These are phyloP conservation scores for Rhyacophila evoluta DNA, from an alignment of 2,888 invertebrate species.

Conservation along the genomic window DNA sequence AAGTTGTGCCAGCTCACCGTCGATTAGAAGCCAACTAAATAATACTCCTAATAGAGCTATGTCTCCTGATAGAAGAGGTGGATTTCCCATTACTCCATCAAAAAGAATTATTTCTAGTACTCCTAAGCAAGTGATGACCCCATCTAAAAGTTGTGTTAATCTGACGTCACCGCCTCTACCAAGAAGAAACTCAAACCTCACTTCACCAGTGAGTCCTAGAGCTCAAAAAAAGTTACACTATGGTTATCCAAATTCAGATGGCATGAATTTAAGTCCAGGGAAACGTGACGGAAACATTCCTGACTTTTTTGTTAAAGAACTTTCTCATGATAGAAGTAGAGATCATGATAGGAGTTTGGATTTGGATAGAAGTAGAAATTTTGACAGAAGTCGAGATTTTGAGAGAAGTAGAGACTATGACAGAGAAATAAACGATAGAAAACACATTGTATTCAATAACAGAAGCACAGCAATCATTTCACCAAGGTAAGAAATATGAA, in stretches of 20 bases:
- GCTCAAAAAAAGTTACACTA: constrained; percentile 73
- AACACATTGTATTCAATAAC: constrained; percentile 58
- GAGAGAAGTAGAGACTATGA: constrained; percentile 56
- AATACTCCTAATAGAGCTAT: constrained; percentile 58
- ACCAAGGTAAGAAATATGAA: constrained; percentile 62
- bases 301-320: constrained; percentile 66
- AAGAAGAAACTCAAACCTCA: constrained; percentile 56
- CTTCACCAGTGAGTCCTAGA: constrained; percentile 65
- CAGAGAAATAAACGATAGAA: constrained; percentile 35
- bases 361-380: constrained; percentile 59
- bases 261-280: constrained; percentile 19
- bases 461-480: constrained; percentile 68
- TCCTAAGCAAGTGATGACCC: constrained; percentile 64
- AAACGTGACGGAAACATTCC: constrained; percentile 56
- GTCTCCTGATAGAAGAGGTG: constrained; percentile 56
- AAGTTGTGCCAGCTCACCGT: constrained; percentile 68
- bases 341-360: constrained; percentile 45
- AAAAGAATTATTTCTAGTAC: constrained; percentile 63
- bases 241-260: constrained; percentile 56
- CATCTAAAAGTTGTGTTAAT: constrained; percentile 69
- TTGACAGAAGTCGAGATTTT: constrained; percentile 58
- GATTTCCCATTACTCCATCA: constrained; percentile 59
- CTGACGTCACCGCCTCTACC: constrained; percentile 57
- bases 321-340: constrained; percentile 15
- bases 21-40: constrained; percentile 61